phyloP scores from a whole-genome alignment of 2,888 invertebrate genomes.

The Cheilosia grossa region DNA sequence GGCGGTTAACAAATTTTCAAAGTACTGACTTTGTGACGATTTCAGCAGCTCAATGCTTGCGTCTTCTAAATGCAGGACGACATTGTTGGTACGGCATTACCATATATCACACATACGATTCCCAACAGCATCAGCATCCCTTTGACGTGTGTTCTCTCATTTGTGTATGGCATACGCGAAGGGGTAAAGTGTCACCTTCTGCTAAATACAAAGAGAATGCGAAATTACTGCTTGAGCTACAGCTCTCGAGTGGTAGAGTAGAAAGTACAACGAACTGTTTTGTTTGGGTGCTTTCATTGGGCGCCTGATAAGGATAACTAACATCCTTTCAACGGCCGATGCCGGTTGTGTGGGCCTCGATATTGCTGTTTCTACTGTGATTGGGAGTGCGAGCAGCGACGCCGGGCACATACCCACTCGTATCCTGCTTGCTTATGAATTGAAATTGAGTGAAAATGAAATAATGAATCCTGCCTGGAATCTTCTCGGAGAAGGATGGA shows the following conservation, averaged over 20 bases:
- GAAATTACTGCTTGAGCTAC: constrained; percentile 44
- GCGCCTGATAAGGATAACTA: constrained; percentile 29
- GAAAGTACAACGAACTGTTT: constrained; percentile 56
- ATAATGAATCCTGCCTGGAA: constrained; percentile 28
- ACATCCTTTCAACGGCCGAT: neutral
- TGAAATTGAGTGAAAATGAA: constrained; percentile 62
- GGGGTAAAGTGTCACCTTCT: neutral
- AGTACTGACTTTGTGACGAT: too few species aligned
- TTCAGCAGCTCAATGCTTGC: neutral
- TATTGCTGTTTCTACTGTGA: neutral
- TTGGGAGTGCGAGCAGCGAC: neutral
- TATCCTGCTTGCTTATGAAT: constrained; percentile 22
- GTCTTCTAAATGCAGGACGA: too few species aligned
- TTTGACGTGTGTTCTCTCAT: neutral
- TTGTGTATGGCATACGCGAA: neutral
- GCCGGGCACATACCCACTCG: neutral
- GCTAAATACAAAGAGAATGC: constrained; percentile 48
- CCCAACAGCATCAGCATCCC: neutral
- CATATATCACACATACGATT: too few species aligned
- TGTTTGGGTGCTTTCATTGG: constrained; percentile 40
- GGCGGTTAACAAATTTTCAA: too few species aligned
- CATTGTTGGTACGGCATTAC: too few species aligned
- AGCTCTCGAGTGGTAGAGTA: constrained; percentile 31
- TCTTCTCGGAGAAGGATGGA: constrained; percentile 36
- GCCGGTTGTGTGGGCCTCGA: constrained; percentile 20